A percentile compares a stretch with the other conserved stretches of the same genome.
Conservation (phyloP, 2,797 vertebrate genomes). For the Sphenodon punctatus region DNA sequence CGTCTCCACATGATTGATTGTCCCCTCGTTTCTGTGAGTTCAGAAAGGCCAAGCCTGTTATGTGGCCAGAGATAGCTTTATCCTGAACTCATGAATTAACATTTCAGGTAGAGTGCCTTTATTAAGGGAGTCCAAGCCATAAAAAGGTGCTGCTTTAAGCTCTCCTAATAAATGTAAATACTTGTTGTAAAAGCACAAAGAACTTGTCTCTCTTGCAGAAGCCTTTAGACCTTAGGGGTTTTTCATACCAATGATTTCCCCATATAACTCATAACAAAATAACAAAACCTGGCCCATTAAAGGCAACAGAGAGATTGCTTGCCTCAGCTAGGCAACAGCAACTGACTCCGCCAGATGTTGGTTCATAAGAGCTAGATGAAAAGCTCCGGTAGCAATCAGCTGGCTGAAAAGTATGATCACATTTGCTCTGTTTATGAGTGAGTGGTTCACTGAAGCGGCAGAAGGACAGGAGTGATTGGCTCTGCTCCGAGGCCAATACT, state of each 20-base stretch:
- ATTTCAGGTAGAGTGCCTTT: not conserved
- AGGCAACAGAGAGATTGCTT: not conserved
- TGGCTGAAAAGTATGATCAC: not conserved
- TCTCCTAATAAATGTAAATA: not conserved
- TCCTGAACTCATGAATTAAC: not conserved
- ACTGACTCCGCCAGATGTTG: not conserved
- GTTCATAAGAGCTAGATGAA: not conserved
- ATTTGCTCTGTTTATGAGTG: not conserved
- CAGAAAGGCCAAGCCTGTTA: too few relatives aligned
- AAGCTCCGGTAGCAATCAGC: not conserved
- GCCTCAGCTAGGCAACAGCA: not conserved
- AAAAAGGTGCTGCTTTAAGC: not conserved
- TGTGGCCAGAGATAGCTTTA: not conserved
- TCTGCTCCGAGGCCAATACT: too few relatives aligned
- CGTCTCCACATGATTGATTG: too few relatives aligned
- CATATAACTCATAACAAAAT: not conserved
- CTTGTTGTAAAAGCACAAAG: too few relatives aligned
- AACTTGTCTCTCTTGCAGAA: not conserved
- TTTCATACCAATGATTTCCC: not conserved
- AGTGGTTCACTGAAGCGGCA: too few relatives aligned
- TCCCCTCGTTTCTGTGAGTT: too few relatives aligned
- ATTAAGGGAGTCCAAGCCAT: not conserved
- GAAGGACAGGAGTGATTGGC: not conserved
- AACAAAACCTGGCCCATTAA: not conserved
- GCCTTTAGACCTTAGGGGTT: not conserved